Evolutionary conservation across 2,797 vertebrate genomes (phyloP).

Genomic region (Chromis chromis): DNA sequence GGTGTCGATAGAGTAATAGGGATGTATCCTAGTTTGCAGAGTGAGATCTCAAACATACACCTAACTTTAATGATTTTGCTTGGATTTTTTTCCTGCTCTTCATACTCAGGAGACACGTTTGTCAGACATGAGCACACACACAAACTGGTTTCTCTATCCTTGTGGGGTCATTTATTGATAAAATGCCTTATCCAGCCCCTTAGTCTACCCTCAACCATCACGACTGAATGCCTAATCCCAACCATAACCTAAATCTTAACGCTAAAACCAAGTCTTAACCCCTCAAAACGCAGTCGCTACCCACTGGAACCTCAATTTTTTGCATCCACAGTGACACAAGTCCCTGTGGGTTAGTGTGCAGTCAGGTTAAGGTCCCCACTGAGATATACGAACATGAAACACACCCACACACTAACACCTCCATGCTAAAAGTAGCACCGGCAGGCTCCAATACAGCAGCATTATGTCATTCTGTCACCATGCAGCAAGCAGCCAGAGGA

Average conservation of each 20-base stretch:
- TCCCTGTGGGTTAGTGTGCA: no score
- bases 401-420: not conserved
- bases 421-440: slow-evolving; percentile 20
- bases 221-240: no score
- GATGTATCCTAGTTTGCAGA: slow-evolving; percentile 7
- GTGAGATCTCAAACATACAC: not conserved
- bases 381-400: not conserved
- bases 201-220: no score
- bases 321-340: no score
- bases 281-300: no score
- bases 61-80: not conserved
- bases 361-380: no score
- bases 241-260: no score
- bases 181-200: no score
- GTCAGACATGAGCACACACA: slow-evolving; percentile 8
- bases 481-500: slow-evolving; percentile 19
- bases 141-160: no score
- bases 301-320: no score
- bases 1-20: slow-evolving; percentile 74
- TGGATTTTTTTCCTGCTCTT: not conserved
- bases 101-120: slow-evolving; percentile 16
- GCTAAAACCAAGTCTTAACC: no score
- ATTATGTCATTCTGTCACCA: slow-evolving; percentile 28
- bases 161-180: no score
- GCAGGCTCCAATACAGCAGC: slow-evolving; percentile 10